Evolutionary conservation across 92 coral and sea anemone species (phyloP).

Genomic region (Epizoanthus scotinus): DNA sequence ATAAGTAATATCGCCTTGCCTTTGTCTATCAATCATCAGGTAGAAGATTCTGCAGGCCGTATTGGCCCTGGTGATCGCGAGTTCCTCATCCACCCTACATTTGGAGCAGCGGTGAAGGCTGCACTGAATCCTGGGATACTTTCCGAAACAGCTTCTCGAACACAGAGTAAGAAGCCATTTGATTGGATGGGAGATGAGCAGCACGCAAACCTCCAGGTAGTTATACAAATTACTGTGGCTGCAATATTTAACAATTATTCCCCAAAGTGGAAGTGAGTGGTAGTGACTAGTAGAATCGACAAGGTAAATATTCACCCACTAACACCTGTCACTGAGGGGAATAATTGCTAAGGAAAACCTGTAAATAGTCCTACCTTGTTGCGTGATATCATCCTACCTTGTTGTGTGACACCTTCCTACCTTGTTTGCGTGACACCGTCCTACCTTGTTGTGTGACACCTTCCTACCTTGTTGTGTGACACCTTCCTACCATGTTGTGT

Average conservation of each 20-base stretch:
- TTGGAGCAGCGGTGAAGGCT: conserved; percentile 90
- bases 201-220: conserved; percentile 83
- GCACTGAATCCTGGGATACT: conserved; percentile 76
- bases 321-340: no score
- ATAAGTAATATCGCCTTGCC: background rate
- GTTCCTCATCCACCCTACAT: conserved; percentile 90
- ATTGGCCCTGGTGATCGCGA: conserved; percentile 96
- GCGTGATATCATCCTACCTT: no score
- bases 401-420: background rate
- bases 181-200: conserved; percentile 99
- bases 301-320: no score
- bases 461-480: background rate
- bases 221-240: background rate
- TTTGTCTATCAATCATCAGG: conserved; percentile 51
- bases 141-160: conserved; percentile 69
- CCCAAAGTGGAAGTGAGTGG: no score
- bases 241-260: background rate
- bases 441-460: background rate
- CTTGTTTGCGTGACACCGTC: background rate
- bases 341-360: no score
- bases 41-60: conserved; percentile 92
- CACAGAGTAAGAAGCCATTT: conserved; percentile 88
- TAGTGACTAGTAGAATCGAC: no score
- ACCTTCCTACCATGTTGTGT: no score
- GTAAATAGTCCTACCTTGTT: no score